Conservation (phyloP, 2,113 vertebrate genomes). For the Bucco capensis region DNA sequence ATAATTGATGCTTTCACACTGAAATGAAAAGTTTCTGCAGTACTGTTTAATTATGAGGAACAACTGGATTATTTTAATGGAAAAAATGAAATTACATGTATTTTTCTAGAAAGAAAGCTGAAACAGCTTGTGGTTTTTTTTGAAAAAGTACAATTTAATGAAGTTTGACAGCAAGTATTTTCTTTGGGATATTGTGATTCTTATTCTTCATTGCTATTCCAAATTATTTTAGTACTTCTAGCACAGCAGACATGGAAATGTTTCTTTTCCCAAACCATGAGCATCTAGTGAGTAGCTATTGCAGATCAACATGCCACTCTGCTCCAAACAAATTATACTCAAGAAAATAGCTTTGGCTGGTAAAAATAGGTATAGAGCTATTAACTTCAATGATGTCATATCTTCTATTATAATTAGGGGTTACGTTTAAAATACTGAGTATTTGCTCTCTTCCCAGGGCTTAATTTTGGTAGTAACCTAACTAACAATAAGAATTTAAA, state of each 20-base stretch:
- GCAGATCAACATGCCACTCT: background rate
- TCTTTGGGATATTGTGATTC: background rate
- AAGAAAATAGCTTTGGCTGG: background rate
- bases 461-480: background rate
- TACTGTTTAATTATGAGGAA: slow-evolving; percentile 15
- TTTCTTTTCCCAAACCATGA: background rate
- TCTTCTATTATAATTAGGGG: background rate
- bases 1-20: slow-evolving; percentile 29
- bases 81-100: background rate
- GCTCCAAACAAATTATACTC: no score
- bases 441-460: background rate
- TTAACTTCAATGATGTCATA: background rate
- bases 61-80: background rate
- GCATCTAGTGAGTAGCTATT: background rate
- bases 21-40: background rate
- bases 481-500: background rate
- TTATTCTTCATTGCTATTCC: background rate
- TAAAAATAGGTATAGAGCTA: background rate
- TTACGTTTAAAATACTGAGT: background rate
- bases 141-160: background rate
- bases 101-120: background rate
- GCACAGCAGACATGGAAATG: background rate
- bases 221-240: background rate
- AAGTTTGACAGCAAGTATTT: background rate
- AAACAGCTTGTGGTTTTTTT: background rate